Base-by-base conservation (phyloP, 2,888 invertebrate genomes). In the Chrysodeixis includens region DNA sequence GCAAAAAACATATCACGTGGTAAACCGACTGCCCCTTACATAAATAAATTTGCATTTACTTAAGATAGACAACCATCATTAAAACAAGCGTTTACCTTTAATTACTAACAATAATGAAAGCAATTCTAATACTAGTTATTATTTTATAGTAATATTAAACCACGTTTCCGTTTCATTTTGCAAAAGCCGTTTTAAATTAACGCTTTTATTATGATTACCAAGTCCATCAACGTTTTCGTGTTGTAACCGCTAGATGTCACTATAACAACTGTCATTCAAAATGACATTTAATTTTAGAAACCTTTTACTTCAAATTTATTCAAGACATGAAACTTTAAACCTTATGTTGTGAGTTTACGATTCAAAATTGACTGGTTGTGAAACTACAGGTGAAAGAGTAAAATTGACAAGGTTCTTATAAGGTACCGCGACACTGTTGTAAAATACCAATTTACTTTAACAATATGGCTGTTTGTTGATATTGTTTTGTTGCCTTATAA, bases 391-490 rank as follows among this genome's bases (percentile, higher is more conserved):
- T 73, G 71, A 74, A 72, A 78, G 76, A 69, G 67, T 79, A 73
- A 82, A 78, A 79, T 82, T 66, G 75, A 74, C 69, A 79, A 71
- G 76, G 71, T 20, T 85, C 88, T 81, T 89, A 87, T 88, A 90
- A 86, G 90, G 91, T 76, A 86, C 88, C 78, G 87, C 84, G 87
- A 88, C 88, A 90, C 90, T 89, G 91, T 92, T 88, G 92, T 93
- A 91, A 91, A 92, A 93, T 91, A 93, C 88, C 93, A 92, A 93
- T 93, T 93, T 93, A 90, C 87, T 91, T 91, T 91, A 93, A 93
- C 93, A 93, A 92, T 93, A 93, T 91, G 83, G 90, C 91, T 89
- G 88, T 93, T 93, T 93, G 92, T 88, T 90, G 87, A 83, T 80
- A 90, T 88, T 88, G 88, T 89, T 92, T 89, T 83, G 85, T 83